Evolutionary conservation across 2,113 vertebrate genomes (phyloP).

Genomic region (Uria aalge): DNA sequence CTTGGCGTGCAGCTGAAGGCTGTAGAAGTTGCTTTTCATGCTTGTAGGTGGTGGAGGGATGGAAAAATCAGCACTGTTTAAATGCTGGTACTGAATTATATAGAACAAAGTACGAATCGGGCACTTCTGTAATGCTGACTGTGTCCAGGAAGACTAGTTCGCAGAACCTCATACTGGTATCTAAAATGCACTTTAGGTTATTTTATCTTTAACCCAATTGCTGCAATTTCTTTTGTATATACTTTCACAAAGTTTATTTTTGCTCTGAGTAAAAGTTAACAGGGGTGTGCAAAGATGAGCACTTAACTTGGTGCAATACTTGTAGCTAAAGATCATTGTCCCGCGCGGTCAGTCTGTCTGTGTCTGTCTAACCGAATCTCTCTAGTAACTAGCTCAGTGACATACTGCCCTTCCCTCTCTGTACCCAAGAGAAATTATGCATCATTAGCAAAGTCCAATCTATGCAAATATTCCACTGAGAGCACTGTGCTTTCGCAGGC

Average conservation of each 20-base stretch:
- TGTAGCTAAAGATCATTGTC: slow-evolving; percentile 69
- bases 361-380: slow-evolving; percentile 34
- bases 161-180: slow-evolving; percentile 77
- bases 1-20: background rate
- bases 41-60: background rate
- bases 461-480: slow-evolving; percentile 76
- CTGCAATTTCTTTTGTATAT: slow-evolving; percentile 81
- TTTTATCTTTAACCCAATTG: slow-evolving; percentile 81
- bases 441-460: slow-evolving; percentile 69
- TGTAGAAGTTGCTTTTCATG: background rate
- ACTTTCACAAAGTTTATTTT: slow-evolving; percentile 81
- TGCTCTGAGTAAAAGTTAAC: slow-evolving; percentile 77
- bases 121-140: slow-evolving; percentile 64
- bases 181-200: slow-evolving; percentile 84
- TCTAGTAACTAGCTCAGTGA: slow-evolving; percentile 6
- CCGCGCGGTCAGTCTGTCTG: slow-evolving; percentile 39
- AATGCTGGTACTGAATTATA: slow-evolving; percentile 52
- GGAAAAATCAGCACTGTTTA: background rate
- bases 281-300: slow-evolving; percentile 77
- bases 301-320: slow-evolving; percentile 81
- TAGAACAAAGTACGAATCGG: slow-evolving; percentile 21
- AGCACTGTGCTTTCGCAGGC: slow-evolving; percentile 46
- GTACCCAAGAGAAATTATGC: slow-evolving; percentile 56
- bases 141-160: slow-evolving; percentile 69
- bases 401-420: slow-evolving; percentile 18